Percentiles rank a stretch among this genome's conserved stretches.
phyloP scores from a whole-genome alignment of 2,888 invertebrate genomes.

The Aleiodes leptofemur region DNA sequence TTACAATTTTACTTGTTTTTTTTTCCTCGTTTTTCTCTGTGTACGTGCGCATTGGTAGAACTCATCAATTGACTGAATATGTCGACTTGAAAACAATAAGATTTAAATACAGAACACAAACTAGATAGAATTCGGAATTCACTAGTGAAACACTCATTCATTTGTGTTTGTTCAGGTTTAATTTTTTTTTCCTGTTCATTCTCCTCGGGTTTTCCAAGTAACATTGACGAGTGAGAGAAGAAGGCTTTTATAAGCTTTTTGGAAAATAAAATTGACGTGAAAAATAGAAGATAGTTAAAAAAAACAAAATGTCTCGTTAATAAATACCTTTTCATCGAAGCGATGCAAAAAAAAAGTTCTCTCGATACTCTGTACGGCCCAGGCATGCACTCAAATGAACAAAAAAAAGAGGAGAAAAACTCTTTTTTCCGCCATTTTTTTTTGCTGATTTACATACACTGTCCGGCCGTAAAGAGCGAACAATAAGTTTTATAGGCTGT shows the following conservation, averaged over 20 bases:
- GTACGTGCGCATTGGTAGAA: background rate
- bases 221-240: conserved; percentile 4
- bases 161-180: conserved; percentile 1
- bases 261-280: conserved; percentile 11
- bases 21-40: too few species aligned
- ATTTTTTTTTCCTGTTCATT: conserved; percentile 6
- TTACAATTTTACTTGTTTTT: conserved; percentile 12
- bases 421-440: conserved; percentile 57
- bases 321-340: conserved; percentile 20
- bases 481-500: conserved; percentile 68
- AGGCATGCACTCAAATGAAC: conserved; percentile 47
- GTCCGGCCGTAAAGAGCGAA: conserved; percentile 65
- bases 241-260: conserved; percentile 12
- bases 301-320: background rate
- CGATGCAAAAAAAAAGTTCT: conserved; percentile 1
- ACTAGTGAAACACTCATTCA: background rate
- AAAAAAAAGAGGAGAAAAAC: conserved; percentile 47
- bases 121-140: background rate
- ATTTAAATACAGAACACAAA: conserved; percentile 2
- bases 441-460: conserved; percentile 65
- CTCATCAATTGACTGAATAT: conserved; percentile 34
- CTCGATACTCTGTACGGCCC: conserved; percentile 3
- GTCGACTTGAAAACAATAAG: conserved; percentile 31
- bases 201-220: background rate
- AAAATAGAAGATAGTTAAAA: background rate